A percentile compares a stretch with the other conserved stretches of the same genome.
Evolutionary conservation across 2,113 vertebrate species (phyloP).

Genomic region (Lathamus discolor): DNA sequence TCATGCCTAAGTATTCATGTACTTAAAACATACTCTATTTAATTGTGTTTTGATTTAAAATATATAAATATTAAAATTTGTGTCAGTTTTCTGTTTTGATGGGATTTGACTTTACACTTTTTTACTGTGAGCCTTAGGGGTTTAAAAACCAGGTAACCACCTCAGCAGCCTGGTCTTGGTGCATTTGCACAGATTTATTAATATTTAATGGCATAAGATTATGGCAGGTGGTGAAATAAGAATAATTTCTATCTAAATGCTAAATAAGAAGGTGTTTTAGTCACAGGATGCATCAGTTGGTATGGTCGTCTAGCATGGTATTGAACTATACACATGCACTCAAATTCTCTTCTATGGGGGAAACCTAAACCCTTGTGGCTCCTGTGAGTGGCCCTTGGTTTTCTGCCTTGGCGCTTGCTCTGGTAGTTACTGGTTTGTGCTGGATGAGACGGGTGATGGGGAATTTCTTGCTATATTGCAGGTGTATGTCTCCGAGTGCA

Average conservation of each 20-base stretch:
- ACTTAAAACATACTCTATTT: slow-evolving; percentile 98
- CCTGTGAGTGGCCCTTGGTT: not conserved
- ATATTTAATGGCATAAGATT: not conserved
- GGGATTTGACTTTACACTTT: not conserved
- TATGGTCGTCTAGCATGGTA: no score
- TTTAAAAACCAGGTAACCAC: not conserved
- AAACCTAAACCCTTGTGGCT: rapidly evolving
- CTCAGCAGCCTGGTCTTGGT: not conserved
- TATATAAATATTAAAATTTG: slow-evolving; percentile 84
- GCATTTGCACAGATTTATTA: not conserved
- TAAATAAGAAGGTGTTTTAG: not conserved
- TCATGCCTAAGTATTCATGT: slow-evolving; percentile 89
- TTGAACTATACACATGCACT: rapidly evolving
- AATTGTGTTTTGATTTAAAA: slow-evolving; percentile 99
- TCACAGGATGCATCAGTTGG: rapidly evolving
- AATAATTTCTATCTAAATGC: not conserved
- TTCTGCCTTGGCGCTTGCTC: not conserved
- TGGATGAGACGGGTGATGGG: not conserved
- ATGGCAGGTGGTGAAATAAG: not conserved
- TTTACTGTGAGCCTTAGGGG: not conserved
- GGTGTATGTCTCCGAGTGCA: not conserved
- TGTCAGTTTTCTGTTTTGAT: slow-evolving; percentile 70
- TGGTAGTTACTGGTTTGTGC: not conserved
- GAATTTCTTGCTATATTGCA: not conserved
- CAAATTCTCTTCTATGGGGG: no score